A percentile compares a stretch with the other conserved stretches of the same genome.
Evolutionary conservation across 1,140 invertebrate species (phyloP).

Genomic region (Samia ricini): DNA sequence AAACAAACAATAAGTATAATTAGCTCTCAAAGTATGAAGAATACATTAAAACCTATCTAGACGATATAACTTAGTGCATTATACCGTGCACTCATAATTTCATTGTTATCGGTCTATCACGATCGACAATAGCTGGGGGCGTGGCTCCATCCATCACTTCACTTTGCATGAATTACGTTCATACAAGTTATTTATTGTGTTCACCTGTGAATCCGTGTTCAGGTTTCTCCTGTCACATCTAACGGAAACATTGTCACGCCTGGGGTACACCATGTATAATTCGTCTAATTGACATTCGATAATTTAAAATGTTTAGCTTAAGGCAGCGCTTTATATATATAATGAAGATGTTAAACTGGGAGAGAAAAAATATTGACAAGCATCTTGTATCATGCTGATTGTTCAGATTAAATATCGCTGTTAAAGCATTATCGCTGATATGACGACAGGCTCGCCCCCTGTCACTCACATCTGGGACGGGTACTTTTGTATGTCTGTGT

Average conservation of each 20-base stretch:
- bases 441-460: no score
- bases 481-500: no score
- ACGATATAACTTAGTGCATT: neutral
- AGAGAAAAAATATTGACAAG: neutral
- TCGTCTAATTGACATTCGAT: neutral
- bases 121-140: neutral
- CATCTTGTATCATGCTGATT: no score
- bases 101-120: neutral
- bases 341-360: neutral
- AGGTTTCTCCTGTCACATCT: slow-evolving; percentile 49
- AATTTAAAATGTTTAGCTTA: neutral
- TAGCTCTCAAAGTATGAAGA: no score
- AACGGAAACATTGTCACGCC: neutral
- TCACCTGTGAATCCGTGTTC: slow-evolving; percentile 37
- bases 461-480: no score
- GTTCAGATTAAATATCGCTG: no score
- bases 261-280: neutral
- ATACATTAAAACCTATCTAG: neutral
- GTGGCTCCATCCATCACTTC: slow-evolving; percentile 9
- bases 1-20: neutral
- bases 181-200: slow-evolving; percentile 49
- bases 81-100: slow-evolving; percentile 1
- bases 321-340: neutral
- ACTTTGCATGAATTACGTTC: slow-evolving; percentile 46
- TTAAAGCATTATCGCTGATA: no score